Base-by-base conservation (phyloP, 2,888 invertebrate species). In the Diarsia brunnea region DNA sequence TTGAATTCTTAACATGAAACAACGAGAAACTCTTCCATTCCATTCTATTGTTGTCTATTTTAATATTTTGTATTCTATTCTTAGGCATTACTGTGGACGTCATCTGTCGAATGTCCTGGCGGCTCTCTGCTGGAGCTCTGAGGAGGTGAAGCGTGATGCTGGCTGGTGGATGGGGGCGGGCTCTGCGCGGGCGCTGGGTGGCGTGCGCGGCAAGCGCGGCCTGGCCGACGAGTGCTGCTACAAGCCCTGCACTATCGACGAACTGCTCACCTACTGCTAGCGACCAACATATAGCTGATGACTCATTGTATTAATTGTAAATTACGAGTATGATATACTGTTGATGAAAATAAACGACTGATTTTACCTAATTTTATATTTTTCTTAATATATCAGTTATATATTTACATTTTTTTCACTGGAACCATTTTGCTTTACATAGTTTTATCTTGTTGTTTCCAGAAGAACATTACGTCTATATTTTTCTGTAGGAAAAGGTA, bases 161-260 rank as follows among this genome's bases (percentile, higher is more conserved):
- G 75, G 77, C 3, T 75, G 76, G 77, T 77, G 79, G 86, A 11
- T 58, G 53, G n/a, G 43, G 5, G n/a, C 31, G 7, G 38, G 21
- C 0, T 55, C 69, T 5, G 68, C 43, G 27, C 72, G 51, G 38
- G 47, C 68, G 43, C 61, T 77, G 71, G 76, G 43, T 74, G 77
- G 73, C 1, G n/a, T 61, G 78, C 89, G 87, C 21, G 89, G 70
- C 72, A 87, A 82, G 49, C 81, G 83, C 0, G 89, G 88, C 5
- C 78, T 89, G 0, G 88, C 86, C 4, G 77, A 87, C 12, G 90
- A 92, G 71, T 92, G 91, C 85, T 92, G 91, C 60, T 84, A 87
- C 1, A 89, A 90, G 11, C 70, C 89, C 4, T 92, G 91, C 75
- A 86, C 89, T 2, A 24, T 90, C 0, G 78, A 88, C 4, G 89